Percentiles rank a stretch among this genome's conserved stretches.
phyloP scores from a whole-genome alignment of 2,888 invertebrate genomes.

The Volucella bombylans region DNA sequence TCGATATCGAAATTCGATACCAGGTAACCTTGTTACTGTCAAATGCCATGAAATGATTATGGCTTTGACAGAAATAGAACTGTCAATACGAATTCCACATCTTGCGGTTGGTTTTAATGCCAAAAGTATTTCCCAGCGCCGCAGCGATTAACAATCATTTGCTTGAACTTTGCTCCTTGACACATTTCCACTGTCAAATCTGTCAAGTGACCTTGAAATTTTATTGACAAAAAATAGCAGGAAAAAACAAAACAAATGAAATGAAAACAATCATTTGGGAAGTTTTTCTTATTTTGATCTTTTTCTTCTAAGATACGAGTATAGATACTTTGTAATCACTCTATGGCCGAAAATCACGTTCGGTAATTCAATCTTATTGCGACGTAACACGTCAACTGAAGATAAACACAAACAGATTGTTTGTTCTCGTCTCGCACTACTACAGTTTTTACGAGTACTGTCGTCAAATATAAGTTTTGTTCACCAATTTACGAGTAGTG shows the following conservation, averaged over 20 bases:
- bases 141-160: background rate
- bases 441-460: no score
- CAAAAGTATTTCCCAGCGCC: slow-evolving; percentile 9
- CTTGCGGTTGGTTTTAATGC: slow-evolving; percentile 15
- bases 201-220: slow-evolving; percentile 29
- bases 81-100: background rate
- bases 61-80: background rate
- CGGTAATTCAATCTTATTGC: slow-evolving; percentile 47
- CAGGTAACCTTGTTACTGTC: no score
- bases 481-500: no score
- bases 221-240: slow-evolving; percentile 26
- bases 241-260: background rate
- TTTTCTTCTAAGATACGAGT: slow-evolving; percentile 10
- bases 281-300: slow-evolving; percentile 57
- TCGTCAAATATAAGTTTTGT: no score
- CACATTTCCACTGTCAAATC: slow-evolving; percentile 20
- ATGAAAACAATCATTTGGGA: background rate
- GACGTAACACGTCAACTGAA: slow-evolving; percentile 32
- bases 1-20: slow-evolving; percentile 13
- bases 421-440: background rate
- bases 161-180: slow-evolving; percentile 37
- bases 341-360: slow-evolving; percentile 58
- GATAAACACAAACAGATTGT: slow-evolving; percentile 21
- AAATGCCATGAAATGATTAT: no score
- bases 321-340: slow-evolving; percentile 11